phyloP scores from a whole-genome alignment of 2,113 vertebrate genomes.

The Silurus asotus region DNA sequence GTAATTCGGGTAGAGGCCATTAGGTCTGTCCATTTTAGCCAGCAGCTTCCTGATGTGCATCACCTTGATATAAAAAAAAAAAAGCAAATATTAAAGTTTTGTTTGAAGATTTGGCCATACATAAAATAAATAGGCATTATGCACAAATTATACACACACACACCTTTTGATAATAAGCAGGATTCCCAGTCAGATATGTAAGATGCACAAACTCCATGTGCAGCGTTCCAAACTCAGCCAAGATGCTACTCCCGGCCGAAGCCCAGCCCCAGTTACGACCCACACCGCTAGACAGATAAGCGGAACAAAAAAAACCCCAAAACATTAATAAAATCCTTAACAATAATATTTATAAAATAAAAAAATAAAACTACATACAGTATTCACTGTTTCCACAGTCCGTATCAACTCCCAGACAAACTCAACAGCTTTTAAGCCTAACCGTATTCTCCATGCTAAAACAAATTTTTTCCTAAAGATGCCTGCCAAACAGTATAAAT shows the following conservation, averaged over 20 bases:
- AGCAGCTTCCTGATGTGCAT: constrained; percentile 97
- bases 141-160: constrained; percentile 33
- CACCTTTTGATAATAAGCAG: constrained; percentile 94
- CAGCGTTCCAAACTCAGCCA: constrained; percentile 95
- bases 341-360: background rate
- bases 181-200: constrained; percentile 93
- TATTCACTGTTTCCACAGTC: too few species aligned
- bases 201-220: constrained; percentile 99
- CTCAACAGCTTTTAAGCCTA: too few species aligned
- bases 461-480: background rate
- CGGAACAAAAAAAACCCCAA: background rate
- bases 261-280: constrained; percentile 99
- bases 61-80: constrained; percentile 75
- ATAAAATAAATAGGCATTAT: background rate
- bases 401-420: too few species aligned
- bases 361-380: too few species aligned
- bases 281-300: constrained; percentile 78
- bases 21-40: constrained; percentile 98
- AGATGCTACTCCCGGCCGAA: constrained; percentile 95
- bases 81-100: background rate
- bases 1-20: constrained; percentile 98
- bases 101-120: background rate
- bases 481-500: too few species aligned
- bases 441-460: too few species aligned
- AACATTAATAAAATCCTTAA: background rate